Base-by-base conservation (phyloP, 2,888 invertebrate genomes). In the Byasa hedistus region DNA sequence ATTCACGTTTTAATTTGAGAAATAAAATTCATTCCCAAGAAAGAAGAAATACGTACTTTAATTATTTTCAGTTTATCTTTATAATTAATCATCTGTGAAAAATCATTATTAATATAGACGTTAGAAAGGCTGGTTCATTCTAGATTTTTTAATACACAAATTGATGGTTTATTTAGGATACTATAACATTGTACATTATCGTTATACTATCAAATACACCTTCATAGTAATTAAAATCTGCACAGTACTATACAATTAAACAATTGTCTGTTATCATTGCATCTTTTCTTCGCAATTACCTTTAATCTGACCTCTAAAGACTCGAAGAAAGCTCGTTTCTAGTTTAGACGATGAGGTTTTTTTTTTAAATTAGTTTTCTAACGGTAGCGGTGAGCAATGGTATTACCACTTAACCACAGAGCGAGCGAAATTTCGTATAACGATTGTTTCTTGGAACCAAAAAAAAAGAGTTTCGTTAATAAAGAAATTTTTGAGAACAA, bases 331-430 rank as follows among this genome's bases (percentile, higher is more conserved):
- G 36, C 23, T 55, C 21, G 22, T 44, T 58, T 64, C 21, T 51
- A 52, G 27, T 58, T 59, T 44, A 62, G 21, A 2, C 56, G 15
- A 56, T 19, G 54, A 44, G 27, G 19, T 22, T 55, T 55, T 61
- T 15, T 61, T 52, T 27, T 52, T 55, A 27, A 56, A 27, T 56
- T 56, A 22, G 24, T 19, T 55, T 55, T 61, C 23, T 61, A 61
- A 61, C 61, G 23, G 54, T 44, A 55, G 55, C 23, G 44, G 27
- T 62, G 56, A 62, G 48, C 62, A 48, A 48, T 39, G 39, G 39
- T 19, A 55, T 59, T 64, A 58, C 23, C 58, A 54, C 58, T 39
- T 59, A 55, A 64, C 61, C 61, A 57, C 65, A 65, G 52, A 65
- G 21, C 51, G 12, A 65, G 65, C 56, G 36, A 61, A 65, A 65